These are phyloP conservation scores for Parnassius mnemosyne DNA, from an alignment of 2,888 invertebrate species.

Conservation along the genomic window DNA sequence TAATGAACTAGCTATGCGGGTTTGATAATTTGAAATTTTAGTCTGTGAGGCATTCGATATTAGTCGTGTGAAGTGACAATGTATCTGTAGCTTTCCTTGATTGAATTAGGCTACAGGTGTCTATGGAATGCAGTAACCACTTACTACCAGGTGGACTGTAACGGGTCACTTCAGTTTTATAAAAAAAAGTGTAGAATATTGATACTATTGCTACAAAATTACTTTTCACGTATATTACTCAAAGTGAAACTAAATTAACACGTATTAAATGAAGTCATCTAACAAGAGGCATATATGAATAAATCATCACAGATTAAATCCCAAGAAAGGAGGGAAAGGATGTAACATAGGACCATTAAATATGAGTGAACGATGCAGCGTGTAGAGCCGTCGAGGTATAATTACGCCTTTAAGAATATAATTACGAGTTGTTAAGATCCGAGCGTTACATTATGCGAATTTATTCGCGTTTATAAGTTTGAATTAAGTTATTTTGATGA, in stretches of 20 bases:
- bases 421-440: constrained; percentile 60
- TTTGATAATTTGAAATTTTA: no score
- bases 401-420: constrained; percentile 71
- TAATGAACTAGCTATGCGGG: no score
- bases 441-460: constrained; percentile 53
- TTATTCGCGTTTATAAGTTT: constrained; percentile 34
- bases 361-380: constrained; percentile 25
- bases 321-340: constrained; percentile 44
- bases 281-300: constrained; percentile 55
- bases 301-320: constrained; percentile 53
- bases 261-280: constrained; percentile 38
- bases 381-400: constrained; percentile 42
- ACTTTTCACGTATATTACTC: neutral
- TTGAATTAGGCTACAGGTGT: no score
- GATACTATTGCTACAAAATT: no score
- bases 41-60: no score
- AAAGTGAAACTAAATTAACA: neutral
- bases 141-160: no score
- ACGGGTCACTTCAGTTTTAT: no score
- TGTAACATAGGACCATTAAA: constrained; percentile 39
- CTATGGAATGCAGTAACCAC: no score
- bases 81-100: no score
- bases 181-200: no score
- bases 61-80: no score
- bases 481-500: constrained; percentile 20